Evolutionary conservation across 2,797 vertebrate species (phyloP), one percentile per base, ranked within the genome.

Genomic region (Rhyacichthys aspro): DNA sequence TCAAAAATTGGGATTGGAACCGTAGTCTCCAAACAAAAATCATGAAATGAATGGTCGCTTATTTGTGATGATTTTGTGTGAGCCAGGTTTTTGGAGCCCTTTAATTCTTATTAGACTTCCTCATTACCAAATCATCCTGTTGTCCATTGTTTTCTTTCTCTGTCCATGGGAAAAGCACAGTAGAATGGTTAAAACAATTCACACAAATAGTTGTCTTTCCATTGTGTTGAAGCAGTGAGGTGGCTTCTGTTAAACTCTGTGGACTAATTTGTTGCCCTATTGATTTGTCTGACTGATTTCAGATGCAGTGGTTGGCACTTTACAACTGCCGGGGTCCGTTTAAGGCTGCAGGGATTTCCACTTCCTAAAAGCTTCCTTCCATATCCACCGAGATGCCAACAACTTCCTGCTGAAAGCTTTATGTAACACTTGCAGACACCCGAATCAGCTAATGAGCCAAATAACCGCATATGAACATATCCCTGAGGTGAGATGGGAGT

Each of bases 361-460:
- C 16, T 5, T 9, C 8, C 8, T 11, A 5, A 54, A 65, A 68
- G 34, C 11, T 11, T 52, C 45, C 55, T 17, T 7, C 54, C 59
- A 62, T 53, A 53, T 7, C 57, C 59, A 33, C 28, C n/a, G 39
- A 43, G 54, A 55, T 55, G 28, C 38, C 54, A 55, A 23, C 41
- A 33, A 55, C 41, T 55, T 55, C 39, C 41, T 55, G 39, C 14
- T 12, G 38, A 11, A 39, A 39, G 12, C 12, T 39, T 12, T 10
- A 39, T 39, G 38, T 16, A 41, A 43, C 54, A 19, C 39, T 48
- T 32, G 55, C 43, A 44, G 32, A 58, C 55, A 39, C 50, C 50
- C 50, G 36, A 11, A 53, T 53, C 50, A 39, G 36, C 50, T 53
- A 53, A 53, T 53, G 50, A 53, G 50, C 16, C 50, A 23, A 23